Evolutionary conservation across 2,888 invertebrate species (phyloP), one percentile per base, ranked within the genome.

Genomic region (Calameuta idolon): DNA sequence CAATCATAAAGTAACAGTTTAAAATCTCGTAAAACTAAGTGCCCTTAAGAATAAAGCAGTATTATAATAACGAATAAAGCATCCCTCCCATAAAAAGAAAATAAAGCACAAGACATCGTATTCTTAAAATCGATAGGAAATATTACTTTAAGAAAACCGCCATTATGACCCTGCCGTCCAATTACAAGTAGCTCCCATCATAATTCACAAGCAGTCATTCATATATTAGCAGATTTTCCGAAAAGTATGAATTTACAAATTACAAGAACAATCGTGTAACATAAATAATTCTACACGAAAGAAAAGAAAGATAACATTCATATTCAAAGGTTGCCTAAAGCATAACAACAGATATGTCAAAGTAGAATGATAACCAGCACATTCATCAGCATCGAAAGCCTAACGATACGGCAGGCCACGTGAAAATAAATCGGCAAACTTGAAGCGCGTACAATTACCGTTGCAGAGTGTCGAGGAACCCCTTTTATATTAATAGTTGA

Each of bases 401-500:
- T 55, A 23, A 55, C 55, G 55, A 23, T 40, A 40, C 5, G 5
- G 40, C 2, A 55, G 23, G 55, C 55, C 55, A 55, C 69, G 79
- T 74, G 85, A 87, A 89, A 84, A 85, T 84, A 85, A 87, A 89
- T 87, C 87, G 84, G 87, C 86, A 87, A 87, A 88, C 85, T 85
- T 86, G 87, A 83, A 87, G 84, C 84, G 84, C 82, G 86, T 83
- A 85, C 88, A 90, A 90, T 89, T 90, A 89, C 90, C 88, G 86
- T 85, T 85, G 87, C 87, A 82, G 85, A 91, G 91, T 90, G 90
- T 89, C 90, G 90, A 90, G 89, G 91, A 90, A 90, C 90, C 90
- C 87, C 87, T 89, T 90, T 90, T 90, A 90, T 90, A 90, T 91
- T 91, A 91, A 91, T 91, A 90, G 90, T 89, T 88, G 87, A 88